Evolutionary conservation across 2,888 invertebrate species (phyloP).

Genomic region (Rhorus exstirpatorius): DNA sequence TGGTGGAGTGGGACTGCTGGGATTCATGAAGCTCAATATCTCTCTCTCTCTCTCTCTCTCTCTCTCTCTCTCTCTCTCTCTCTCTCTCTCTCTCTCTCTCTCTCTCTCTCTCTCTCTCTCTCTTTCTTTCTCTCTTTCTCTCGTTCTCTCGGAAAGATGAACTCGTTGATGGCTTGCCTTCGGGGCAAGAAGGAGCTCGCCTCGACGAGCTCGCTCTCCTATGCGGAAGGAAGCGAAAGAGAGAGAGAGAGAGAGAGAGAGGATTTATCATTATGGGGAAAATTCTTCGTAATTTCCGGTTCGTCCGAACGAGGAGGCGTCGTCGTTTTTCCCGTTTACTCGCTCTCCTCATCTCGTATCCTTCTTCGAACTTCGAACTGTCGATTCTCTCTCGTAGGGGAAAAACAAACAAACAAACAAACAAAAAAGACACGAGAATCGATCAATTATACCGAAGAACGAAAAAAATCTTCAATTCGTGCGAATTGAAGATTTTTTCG

Average conservation of each 20-base stretch:
- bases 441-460: not conserved
- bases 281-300: constrained; percentile 80
- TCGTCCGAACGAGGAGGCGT: constrained; percentile 70
- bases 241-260: constrained; percentile 15
- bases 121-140: too few species aligned
- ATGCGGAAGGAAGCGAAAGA: constrained; percentile 28
- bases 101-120: too few species aligned
- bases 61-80: constrained; percentile 47
- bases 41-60: constrained; percentile 43
- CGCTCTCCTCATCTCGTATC: constrained; percentile 9
- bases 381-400: not conserved
- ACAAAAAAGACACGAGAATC: not conserved
- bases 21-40: constrained; percentile 59
- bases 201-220: constrained; percentile 37
- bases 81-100: constrained; percentile 25
- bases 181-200: constrained; percentile 43
- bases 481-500: too few species aligned
- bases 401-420: not conserved
- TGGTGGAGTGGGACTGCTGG: constrained; percentile 53
- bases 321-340: constrained; percentile 62
- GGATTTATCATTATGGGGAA: constrained; percentile 69
- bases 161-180: constrained; percentile 58
- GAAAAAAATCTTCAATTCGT: constrained; percentile 1
- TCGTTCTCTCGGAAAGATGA: constrained; percentile 33
- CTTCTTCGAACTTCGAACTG: not conserved